Evolutionary conservation across 1,140 invertebrate species (phyloP).

Genomic region (Drosophila yakuba): DNA sequence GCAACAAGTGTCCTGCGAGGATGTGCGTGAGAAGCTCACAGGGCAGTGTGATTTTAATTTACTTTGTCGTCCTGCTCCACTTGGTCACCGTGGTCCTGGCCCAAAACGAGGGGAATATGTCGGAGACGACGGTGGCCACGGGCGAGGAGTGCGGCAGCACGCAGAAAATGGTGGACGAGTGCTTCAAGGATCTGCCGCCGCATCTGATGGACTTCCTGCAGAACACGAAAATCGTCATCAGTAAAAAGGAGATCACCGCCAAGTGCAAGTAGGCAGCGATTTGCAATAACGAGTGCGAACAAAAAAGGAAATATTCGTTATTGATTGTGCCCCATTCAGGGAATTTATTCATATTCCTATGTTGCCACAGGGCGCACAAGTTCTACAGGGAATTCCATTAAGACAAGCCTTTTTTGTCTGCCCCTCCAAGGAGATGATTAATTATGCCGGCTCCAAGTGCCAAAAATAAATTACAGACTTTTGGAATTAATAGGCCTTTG

Average conservation of each 20-base stretch:
- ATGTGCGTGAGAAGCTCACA: constrained; percentile 31
- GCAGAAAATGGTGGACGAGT: constrained; percentile 77
- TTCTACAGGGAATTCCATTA: constrained; percentile 10
- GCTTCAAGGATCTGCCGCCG: constrained; percentile 80
- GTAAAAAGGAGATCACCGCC: constrained; percentile 67
- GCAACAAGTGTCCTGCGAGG: constrained; percentile 62
- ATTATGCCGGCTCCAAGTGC: constrained; percentile 31
- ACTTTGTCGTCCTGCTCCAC: constrained; percentile 21
- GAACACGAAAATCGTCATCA: constrained; percentile 74
- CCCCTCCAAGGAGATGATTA: constrained; percentile 24
- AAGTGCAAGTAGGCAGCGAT: constrained; percentile 76
- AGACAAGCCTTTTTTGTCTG: not conserved
- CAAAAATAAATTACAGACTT: constrained; percentile 33
- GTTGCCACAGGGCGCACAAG: constrained; percentile 7
- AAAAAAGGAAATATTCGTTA: constrained; percentile 18
- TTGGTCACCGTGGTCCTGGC: constrained; percentile 5
- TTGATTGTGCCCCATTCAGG: constrained; percentile 38
- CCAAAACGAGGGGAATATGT: constrained; percentile 30
- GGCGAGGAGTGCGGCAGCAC: constrained; percentile 67
- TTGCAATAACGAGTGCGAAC: not conserved
- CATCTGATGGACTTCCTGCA: constrained; percentile 79
- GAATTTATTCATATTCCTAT: constrained; percentile 38
- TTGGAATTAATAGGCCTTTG: not conserved
- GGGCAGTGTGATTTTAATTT: constrained; percentile 25
- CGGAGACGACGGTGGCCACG: constrained; percentile 12